Evolutionary conservation across 2,888 invertebrate genomes (phyloP), one percentile per base, ranked within the genome.

Genomic region (Acheta domesticus): DNA sequence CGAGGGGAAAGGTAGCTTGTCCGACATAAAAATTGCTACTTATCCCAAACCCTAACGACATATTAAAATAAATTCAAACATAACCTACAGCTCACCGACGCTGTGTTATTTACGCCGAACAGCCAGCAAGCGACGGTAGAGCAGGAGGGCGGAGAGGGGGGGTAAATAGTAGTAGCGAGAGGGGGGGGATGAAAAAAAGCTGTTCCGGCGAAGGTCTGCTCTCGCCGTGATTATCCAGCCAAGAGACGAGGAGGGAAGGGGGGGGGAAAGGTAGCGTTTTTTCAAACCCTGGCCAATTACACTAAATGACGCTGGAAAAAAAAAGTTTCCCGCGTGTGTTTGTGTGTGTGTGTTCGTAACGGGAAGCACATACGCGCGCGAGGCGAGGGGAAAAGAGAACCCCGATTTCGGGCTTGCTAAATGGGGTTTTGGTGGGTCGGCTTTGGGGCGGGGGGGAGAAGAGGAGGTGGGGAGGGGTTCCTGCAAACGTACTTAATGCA

Each of bases 1-100:
- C 49, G 77, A 48, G 78, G 73, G 36, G 62, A 62, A 62, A 62
- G 62, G n/a, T 75, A 75, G 78, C 78, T 74, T 80, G 80, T 80
- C 75, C 75, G 77, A 77, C 80, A 80, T 80, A 75, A 79, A 80
- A 80, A 75, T 80, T 49, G 80, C 77, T 80, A 75, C 80, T 80
- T 80, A 75, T 36, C 48, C 48, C 76, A 76, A 76, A 21, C 76
- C 48, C 76, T 76, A 76, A 76, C 76, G 76, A 48, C 76, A 36
- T 76, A 76, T 76, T 76, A 76, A 76, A 76, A 76, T 76, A 76
- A 76, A 76, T 76, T 76, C 48, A 48, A 76, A 62, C 36, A 76
- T 76, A 76, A 76, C 48, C 36, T 76, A 76, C 76, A n/a, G 76
- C 36, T 48, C 49, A 76, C 48, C 76, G 36, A 48, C 76, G 76